Conservation (phyloP, 2,888 invertebrate species). For the Helleia helle region DNA sequence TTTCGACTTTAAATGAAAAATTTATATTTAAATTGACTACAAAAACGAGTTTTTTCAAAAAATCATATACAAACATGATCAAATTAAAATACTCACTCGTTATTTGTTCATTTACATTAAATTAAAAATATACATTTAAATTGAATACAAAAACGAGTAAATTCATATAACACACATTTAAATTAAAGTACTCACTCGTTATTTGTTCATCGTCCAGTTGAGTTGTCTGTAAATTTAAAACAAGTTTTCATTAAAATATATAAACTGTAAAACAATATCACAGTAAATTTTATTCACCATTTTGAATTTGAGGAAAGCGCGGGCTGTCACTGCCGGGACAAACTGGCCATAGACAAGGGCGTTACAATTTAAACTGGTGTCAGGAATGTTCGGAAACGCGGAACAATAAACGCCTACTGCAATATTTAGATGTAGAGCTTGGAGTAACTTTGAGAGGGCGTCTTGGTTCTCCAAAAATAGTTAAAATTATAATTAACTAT, state of each 20-base stretch:
- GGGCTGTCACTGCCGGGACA: slow-evolving; percentile 41
- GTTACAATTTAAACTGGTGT: slow-evolving; percentile 43
- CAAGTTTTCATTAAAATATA: slow-evolving; percentile 18
- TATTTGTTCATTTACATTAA: too few species aligned
- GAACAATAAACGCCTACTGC: slow-evolving; percentile 24
- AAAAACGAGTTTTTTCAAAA: too few species aligned
- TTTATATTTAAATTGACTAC: too few species aligned
- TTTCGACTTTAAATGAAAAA: too few species aligned
- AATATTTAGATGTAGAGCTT: slow-evolving; percentile 19
- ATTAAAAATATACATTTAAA: too few species aligned
- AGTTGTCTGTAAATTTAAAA: slow-evolving; percentile 38
- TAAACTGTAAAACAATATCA: slow-evolving; percentile 9
- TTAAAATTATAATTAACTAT: too few species aligned
- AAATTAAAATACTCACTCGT: too few species aligned
- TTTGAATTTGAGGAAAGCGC: slow-evolving; percentile 29
- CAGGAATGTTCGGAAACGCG: slow-evolving; percentile 22
- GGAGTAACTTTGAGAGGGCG: too few species aligned
- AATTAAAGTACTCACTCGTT: slow-evolving; percentile 53
- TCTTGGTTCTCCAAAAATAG: too few species aligned
- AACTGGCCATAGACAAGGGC: slow-evolving; percentile 41
- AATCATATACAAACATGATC: too few species aligned
- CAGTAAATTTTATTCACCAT: slow-evolving; percentile 39
- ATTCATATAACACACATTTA: neutral
- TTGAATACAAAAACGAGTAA: neutral
- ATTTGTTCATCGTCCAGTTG: slow-evolving; percentile 67